Evolutionary conservation across 2,888 invertebrate genomes (phyloP).

Genomic region (Heliconius sara): DNA sequence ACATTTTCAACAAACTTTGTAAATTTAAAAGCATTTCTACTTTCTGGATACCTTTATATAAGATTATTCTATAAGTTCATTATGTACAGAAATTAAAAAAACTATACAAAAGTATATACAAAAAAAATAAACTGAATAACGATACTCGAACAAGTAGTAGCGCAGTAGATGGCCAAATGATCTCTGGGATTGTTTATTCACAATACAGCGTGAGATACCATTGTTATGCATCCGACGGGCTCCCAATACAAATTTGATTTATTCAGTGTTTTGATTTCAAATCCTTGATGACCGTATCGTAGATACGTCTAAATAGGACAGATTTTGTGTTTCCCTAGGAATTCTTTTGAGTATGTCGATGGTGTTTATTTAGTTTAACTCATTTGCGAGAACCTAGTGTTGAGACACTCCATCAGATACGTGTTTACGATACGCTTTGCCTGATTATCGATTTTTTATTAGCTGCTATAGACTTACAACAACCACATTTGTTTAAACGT

Average conservation of each 20-base stretch:
- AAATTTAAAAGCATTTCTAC: too few relatives aligned
- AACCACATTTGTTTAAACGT: background rate
- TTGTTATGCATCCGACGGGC: slow-evolving; percentile 37
- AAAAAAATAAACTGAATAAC: too few relatives aligned
- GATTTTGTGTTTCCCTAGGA: background rate
- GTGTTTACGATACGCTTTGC: background rate
- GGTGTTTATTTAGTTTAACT: background rate
- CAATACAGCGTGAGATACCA: slow-evolving; percentile 33
- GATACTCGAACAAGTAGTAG: slow-evolving; percentile 15
- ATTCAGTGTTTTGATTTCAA: slow-evolving; percentile 32
- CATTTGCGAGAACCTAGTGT: background rate
- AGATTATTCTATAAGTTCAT: too few relatives aligned
- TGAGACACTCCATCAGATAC: background rate
- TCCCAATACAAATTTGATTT: slow-evolving; percentile 36
- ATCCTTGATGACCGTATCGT: slow-evolving; percentile 12
- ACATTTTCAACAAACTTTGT: too few relatives aligned
- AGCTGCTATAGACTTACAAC: too few relatives aligned
- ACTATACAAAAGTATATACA: too few relatives aligned
- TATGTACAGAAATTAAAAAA: too few relatives aligned
- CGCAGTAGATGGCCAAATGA: slow-evolving; percentile 11
- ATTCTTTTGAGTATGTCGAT: background rate
- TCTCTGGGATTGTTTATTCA: slow-evolving; percentile 35
- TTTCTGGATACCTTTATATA: too few relatives aligned
- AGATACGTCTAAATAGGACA: background rate
- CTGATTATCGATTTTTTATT: too few relatives aligned